phyloP scores from a whole-genome alignment of 2,888 invertebrate species.

The Conomelus anceps region DNA sequence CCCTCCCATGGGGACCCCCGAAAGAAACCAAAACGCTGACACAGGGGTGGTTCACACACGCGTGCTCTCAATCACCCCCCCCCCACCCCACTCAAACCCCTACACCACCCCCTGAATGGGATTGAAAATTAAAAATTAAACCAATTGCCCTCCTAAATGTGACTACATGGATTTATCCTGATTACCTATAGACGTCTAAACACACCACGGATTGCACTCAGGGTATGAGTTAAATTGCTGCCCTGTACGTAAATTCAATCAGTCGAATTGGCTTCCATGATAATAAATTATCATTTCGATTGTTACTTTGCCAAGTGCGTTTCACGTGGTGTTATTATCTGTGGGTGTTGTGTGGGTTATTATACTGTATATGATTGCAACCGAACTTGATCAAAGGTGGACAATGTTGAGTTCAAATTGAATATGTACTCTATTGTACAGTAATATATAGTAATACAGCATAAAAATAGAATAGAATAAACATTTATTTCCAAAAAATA shows the following conservation, averaged over 20 bases:
- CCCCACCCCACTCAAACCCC: too few relatives aligned
- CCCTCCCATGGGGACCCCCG: not conserved
- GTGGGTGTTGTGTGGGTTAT: not conserved
- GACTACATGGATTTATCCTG: not conserved
- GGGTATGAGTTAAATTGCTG: not conserved
- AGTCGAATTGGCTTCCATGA: not conserved
- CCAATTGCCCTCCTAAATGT: not conserved
- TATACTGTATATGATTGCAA: not conserved
- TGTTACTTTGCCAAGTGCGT: not conserved
- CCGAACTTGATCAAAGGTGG: not conserved
- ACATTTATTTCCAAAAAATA: too few relatives aligned
- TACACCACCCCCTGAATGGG: not conserved
- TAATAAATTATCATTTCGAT: not conserved
- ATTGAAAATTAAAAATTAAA: not conserved
- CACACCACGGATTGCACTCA: not conserved
- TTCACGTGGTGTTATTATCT: not conserved
- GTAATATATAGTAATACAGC: too few relatives aligned
- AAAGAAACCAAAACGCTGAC: not conserved
- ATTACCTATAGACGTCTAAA: not conserved
- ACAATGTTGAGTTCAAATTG: too few relatives aligned
- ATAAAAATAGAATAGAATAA: too few relatives aligned
- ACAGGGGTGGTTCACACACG: not conserved
- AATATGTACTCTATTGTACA: too few relatives aligned
- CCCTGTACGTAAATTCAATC: not conserved
- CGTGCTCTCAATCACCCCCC: too few relatives aligned